Conservation (phyloP, 2,888 invertebrate species). For the Rhagophthalmus giganteus region DNA sequence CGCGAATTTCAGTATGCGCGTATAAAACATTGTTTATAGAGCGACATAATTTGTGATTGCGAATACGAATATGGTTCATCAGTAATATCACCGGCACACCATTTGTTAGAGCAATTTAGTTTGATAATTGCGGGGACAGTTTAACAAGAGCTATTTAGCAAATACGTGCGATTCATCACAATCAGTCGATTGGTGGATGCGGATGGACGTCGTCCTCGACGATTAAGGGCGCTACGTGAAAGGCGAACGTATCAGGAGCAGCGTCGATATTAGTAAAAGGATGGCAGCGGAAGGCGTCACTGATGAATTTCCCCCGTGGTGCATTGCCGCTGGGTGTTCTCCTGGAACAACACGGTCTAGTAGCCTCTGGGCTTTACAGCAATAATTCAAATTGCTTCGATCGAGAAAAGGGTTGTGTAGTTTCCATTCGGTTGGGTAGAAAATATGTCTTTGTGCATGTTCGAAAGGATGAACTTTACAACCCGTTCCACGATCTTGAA, state of each 20-base stretch:
- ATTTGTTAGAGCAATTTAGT: slow-evolving; percentile 28
- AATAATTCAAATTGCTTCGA: slow-evolving; percentile 20
- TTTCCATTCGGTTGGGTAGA: slow-evolving; percentile 7
- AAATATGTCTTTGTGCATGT: slow-evolving; percentile 10
- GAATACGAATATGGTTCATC: slow-evolving; percentile 29
- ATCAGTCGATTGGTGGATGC: slow-evolving; percentile 30
- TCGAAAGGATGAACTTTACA: slow-evolving; percentile 7
- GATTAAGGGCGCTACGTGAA: slow-evolving; percentile 38
- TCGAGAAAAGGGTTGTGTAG: slow-evolving; percentile 14
- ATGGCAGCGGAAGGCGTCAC: slow-evolving; percentile 19
- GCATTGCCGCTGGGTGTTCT: slow-evolving; percentile 86
- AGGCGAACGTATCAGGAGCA: slow-evolving; percentile 34
- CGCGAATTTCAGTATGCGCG: slow-evolving; percentile 17
- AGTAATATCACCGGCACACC: slow-evolving; percentile 32
- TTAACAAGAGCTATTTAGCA: slow-evolving; percentile 23
- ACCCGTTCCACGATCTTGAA: neutral
- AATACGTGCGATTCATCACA: slow-evolving; percentile 33
- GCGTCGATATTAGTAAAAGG: slow-evolving; percentile 20
- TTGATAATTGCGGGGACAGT: slow-evolving; percentile 21
- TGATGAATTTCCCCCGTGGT: slow-evolving; percentile 64
- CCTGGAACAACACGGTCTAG: slow-evolving; percentile 61
- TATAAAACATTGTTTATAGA: slow-evolving; percentile 24
- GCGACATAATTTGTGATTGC: slow-evolving; percentile 25
- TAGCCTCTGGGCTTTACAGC: slow-evolving; percentile 16
- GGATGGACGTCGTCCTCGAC: slow-evolving; percentile 9